Evolutionary conservation across 1,140 invertebrate genomes (phyloP), one percentile per base, ranked within the genome.

Genomic region (Rhagoletis pomonella): DNA sequence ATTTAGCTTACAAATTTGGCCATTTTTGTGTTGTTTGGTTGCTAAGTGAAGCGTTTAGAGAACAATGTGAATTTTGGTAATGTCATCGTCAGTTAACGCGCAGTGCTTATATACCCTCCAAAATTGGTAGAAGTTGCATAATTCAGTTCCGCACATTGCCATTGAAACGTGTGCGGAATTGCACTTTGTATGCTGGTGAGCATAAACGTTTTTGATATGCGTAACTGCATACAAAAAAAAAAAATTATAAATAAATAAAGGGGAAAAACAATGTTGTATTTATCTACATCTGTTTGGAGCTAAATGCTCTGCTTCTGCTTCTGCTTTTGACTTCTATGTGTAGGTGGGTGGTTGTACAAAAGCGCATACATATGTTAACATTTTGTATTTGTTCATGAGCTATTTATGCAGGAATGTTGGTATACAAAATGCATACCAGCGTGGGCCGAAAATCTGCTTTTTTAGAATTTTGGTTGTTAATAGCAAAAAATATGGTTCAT

Each of bases 1-100:
- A 69, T 29, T 29, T 29, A 29, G 29, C 87, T 87, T 87, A 87
- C 87, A 42, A 77, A 84, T 87, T 87, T 87, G 58, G 58, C 55
- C 87, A 87, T 87, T 87, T 87, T 87, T 4, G 84, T 29, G 29
- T 29, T 29, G 29, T 29, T 29, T 29, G 29, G 29, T 29, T 29
- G 29, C 29, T 29, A 29, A 29, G 29, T 29, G 29, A 29, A 39
- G 12, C 12, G 39, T 4, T 50, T 55, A 39, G 10, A 50, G 19
- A 19, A n/a, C 64, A 64, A 10, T 86, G 60, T 39, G 19, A 85
- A 58, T 85, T 62, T n/a, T 14, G 69, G 10, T 47, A 47, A 44
- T 77, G 44, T 44, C 6, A 5, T 29, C 3, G 6, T 6, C 69
- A 64, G 17, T 50, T 19, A 44, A 19, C 17, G 29, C 47, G 10